Base-by-base conservation (phyloP, 2,113 vertebrate genomes). In the Baryphthengus martii region DNA sequence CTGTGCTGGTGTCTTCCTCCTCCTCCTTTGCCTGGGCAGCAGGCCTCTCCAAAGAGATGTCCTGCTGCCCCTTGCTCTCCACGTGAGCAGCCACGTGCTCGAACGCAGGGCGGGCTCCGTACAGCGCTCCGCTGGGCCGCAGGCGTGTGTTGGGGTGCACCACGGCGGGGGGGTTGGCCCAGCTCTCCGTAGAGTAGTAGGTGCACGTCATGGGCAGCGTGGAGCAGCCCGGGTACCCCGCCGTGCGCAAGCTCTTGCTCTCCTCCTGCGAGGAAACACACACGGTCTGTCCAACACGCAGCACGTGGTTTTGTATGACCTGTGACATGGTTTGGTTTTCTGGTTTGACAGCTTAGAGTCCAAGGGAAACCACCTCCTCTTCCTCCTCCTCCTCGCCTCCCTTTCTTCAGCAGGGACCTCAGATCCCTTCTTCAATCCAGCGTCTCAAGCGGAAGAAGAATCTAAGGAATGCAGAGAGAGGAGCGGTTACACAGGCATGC, bases 201-300 rank as follows among this genome's bases (percentile, higher is more conserved):
- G 62, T 5, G 45, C 47, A 97, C 29, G 82, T 66, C 39, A 58
- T 29, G 0, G 71, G 84, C 83, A 97, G 79, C 2, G 25, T 0
- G 7, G 95, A 80, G 67, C 96, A 96, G 68, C 92, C 78, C 2
- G 83, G 42, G n/a, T 90, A 94, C 52, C 89, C 93, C 0, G 10
- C 26, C 0, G 76, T 52, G 40, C 18, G 77, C 49, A 94, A 89
- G 59, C 45, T 74, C 73, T 45, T 19, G 75, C 78, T 66, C 6
- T 96, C 95, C 79, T 95, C 96, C 23, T 84, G 96, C 0, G 96
- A 80, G 84, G 98, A 96, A 83, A 98, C 75, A 2, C 97, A 92
- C 49, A 98, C 95, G 2, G 96, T 98, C 88, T 99, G 98, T 21
- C 98, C 98, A 33, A 98, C 98, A 29, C 98, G 97, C 72, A 98